phyloP scores from a whole-genome alignment of 2,888 invertebrate species.

The Meiosimyza platycephala region DNA sequence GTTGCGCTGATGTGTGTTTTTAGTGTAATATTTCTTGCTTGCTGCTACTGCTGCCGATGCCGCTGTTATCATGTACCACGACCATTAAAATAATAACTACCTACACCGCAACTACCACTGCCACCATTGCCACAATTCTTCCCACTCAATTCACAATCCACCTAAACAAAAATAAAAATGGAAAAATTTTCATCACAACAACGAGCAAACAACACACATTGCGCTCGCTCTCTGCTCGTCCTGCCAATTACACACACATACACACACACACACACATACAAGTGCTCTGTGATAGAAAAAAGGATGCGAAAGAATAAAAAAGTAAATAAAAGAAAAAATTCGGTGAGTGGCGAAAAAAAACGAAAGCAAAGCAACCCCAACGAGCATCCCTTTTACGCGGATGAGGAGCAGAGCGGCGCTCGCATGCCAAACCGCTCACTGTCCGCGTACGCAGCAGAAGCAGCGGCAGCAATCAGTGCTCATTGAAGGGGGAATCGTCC shows the following conservation, averaged over 20 bases:
- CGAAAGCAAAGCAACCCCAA: slow-evolving; percentile 43
- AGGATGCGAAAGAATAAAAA: slow-evolving; percentile 45
- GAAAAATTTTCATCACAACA: slow-evolving; percentile 10
- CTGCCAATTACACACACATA: slow-evolving; percentile 44
- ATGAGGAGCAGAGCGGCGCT: not conserved
- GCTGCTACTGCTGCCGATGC: slow-evolving; percentile 1
- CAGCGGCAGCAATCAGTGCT: slow-evolving; percentile 16
- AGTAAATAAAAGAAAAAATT: slow-evolving; percentile 32
- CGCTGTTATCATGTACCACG: slow-evolving; percentile 28
- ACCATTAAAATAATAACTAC: slow-evolving; percentile 40
- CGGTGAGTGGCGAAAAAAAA: slow-evolving; percentile 30
- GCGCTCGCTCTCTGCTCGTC: slow-evolving; percentile 22
- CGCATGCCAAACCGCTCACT: slow-evolving; percentile 9
- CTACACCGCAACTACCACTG: slow-evolving; percentile 43
- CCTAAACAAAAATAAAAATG: slow-evolving; percentile 4
- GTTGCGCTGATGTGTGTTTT: slow-evolving; percentile 32
- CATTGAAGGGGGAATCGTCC: slow-evolving; percentile 25
- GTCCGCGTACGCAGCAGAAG: slow-evolving; percentile 2
- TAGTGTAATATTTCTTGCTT: slow-evolving; percentile 43
- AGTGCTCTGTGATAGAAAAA: slow-evolving; percentile 35
- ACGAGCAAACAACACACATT: slow-evolving; percentile 1
- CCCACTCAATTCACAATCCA: slow-evolving; percentile 32
- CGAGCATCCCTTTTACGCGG: slow-evolving; percentile 35
- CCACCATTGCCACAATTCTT: slow-evolving; percentile 36
- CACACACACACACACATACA: slow-evolving; percentile 24